Evolutionary conservation across 2,888 invertebrate genomes (phyloP), one percentile per base, ranked within the genome.

Genomic region (Polyommatus icarus): DNA sequence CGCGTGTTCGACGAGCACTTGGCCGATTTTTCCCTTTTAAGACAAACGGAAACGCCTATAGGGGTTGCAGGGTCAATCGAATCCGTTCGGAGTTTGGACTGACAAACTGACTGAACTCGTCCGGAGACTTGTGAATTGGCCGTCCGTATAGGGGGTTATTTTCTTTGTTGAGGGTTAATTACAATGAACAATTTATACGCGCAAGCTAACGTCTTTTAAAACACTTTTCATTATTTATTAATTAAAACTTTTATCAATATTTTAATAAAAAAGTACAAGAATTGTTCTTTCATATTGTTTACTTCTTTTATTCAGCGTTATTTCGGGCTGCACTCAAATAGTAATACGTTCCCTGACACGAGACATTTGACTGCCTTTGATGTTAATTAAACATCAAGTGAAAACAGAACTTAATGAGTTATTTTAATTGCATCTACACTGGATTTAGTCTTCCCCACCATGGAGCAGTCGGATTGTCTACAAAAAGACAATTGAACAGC

Each of bases 341-440:
- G 83, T 85, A 86, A 87, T 87, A 78, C 78, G 72, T 29, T n/a
- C 86, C 87, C 29, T 85, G 84, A 82, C 85, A 84, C 85, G 87
- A 87, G 84, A 85, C 89, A 88, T 89, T 88, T 83, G 83, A 83
- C 82, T 82, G 80, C 83, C 89, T 90, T 90, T 90, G 90, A 90
- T 85, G 87, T 89, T 88, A 88, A 89, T 88, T 88, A 86, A 85
- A 86, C 82, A 81, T 82, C 81, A 81, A 82, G 82, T 83, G 82
- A 80, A 83, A 81, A 80, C 80, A 81, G 78, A 78, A 81, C 82
- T 82, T 83, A 84, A 85, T 84, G 84, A 85, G 82, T 76, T 79
- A 78, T 71, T 79, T 81, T 80, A 79, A 77, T 80, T 80, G 78
- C 76, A 61, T 59, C 76, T 71, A 76, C 59, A 71, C 72, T 77